Base-by-base conservation (phyloP, 2,888 invertebrate genomes). In the Cantharis nigra region DNA sequence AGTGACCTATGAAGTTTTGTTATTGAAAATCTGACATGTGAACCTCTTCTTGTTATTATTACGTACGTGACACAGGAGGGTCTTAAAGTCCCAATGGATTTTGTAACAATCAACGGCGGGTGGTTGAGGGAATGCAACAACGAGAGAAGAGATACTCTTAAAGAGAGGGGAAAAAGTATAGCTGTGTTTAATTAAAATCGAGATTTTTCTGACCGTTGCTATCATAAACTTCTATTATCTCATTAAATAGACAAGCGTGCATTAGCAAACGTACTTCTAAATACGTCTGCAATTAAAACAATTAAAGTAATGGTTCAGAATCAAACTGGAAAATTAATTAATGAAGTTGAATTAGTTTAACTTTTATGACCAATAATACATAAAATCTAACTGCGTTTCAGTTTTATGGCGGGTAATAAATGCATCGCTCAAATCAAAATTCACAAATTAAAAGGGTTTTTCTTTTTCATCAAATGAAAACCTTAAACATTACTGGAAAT, bases 401-500 rank as follows among this genome's bases (percentile, higher is more conserved):
- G 49, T 49, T 49, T 49, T 49, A 49, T 49, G 49, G n/a, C 10
- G 49, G 49, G 49, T 7, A 49, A 49, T 49, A 49, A 49, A 49
- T 49, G 49, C 49, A 49, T 49, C 49, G 49, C 49, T 69, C 63
- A 72, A 78, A 78, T 78, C 75, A 73, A 64, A 78, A 63, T 65
- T 33, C 18, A 49, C 28, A 28, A 18, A 64, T 64, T 78, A 18
- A 23, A 62, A 28, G 26, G 70, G 74, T 77, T 79, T 49, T 49
- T 49, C 49, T 49, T 49, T 78, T 78, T 80, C 78, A 79, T 79
- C 70, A 80, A 81, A 73, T 67, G 65, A 71, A 78, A 73, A 64
- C 70, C 49, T 16, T 71, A 65, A 74, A 70, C 69, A 71, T 79
- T 81, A 83, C 82, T 83, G 84, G 80, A 83, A 85, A 85, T 86